Evolutionary conservation across 2,888 invertebrate species (phyloP).

Genomic region (Neoscelio sp.): DNA sequence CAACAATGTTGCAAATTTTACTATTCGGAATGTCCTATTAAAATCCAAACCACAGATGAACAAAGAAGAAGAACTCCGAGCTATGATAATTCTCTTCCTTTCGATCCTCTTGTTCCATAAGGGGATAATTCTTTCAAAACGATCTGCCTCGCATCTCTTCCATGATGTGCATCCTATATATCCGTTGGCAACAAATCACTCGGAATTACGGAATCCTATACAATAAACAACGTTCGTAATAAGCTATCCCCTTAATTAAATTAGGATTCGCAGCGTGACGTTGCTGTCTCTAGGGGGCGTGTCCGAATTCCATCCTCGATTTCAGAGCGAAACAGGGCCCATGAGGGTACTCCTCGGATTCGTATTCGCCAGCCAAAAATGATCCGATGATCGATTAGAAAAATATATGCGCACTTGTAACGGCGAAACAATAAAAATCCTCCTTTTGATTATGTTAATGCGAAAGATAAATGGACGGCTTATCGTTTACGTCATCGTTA

Average conservation of each 20-base stretch:
- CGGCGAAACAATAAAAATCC: conserved; percentile 43
- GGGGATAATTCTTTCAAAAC: conserved; percentile 41
- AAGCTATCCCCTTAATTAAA: conserved; percentile 77
- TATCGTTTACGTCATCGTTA: conserved; percentile 64
- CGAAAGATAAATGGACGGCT: conserved; percentile 39
- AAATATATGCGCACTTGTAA: conserved; percentile 46
- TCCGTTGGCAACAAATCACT: conserved; percentile 63
- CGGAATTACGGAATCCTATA: conserved; percentile 61
- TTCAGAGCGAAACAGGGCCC: conserved; percentile 19
- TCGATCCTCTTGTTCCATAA: background rate
- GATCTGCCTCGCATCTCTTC: conserved; percentile 18
- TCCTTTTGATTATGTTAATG: conserved; percentile 53
- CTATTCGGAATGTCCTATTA: conserved; percentile 11
- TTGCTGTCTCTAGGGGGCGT: conserved; percentile 72
- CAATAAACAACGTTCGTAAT: conserved; percentile 67
- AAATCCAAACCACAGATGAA: background rate
- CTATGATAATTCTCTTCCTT: background rate
- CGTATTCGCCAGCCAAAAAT: conserved; percentile 2
- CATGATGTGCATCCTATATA: conserved; percentile 19
- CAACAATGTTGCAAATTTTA: conserved; percentile 26
- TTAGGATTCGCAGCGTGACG: conserved; percentile 79
- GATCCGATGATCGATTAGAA: conserved; percentile 56
- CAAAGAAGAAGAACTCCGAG: conserved; percentile 23
- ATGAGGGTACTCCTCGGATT: too few relatives aligned
- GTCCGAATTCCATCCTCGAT: conserved; percentile 67